These are phyloP conservation scores for Cyclura pinguis DNA, from an alignment of 2,797 vertebrate species.

Conservation along the genomic window DNA sequence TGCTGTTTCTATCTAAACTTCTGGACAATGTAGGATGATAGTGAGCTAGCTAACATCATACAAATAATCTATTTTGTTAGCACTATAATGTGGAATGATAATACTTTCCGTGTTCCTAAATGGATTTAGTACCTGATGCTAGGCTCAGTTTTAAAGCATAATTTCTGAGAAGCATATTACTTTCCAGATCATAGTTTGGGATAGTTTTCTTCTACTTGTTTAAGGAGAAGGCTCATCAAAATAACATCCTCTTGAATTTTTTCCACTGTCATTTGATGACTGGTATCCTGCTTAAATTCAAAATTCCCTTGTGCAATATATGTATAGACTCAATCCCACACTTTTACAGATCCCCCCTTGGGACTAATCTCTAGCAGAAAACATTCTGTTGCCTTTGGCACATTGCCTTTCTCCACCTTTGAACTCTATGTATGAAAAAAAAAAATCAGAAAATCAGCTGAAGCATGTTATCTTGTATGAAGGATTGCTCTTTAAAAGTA, in stretches of 20 bases:
- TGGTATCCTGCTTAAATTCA: not conserved
- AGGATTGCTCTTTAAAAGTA: not conserved
- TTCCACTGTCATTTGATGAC: not conserved
- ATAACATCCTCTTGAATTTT: not conserved
- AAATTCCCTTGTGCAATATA: not conserved
- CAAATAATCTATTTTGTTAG: not conserved
- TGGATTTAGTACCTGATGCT: no score
- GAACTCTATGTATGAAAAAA: not conserved
- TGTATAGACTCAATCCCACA: not conserved
- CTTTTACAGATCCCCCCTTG: not conserved
- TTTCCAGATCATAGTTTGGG: not conserved
- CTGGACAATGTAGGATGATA: not conserved
- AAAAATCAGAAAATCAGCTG: conserved; percentile 1
- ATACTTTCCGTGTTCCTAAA: not conserved
- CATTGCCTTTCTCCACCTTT: not conserved
- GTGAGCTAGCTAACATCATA: not conserved
- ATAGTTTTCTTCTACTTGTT: no score
- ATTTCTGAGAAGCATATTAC: not conserved
- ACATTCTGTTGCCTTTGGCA: conserved; percentile 9
- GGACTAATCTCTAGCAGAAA: conserved; percentile 23
- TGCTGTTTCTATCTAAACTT: not conserved
- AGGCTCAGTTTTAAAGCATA: not conserved
- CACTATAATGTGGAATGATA: not conserved
- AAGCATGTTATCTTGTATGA: conserved; percentile 1
- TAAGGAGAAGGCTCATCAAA: not conserved